These are phyloP conservation scores for Caenorhabditis parvicauda DNA, from an alignment of 2,888 invertebrate genomes.

Conservation along the genomic window DNA sequence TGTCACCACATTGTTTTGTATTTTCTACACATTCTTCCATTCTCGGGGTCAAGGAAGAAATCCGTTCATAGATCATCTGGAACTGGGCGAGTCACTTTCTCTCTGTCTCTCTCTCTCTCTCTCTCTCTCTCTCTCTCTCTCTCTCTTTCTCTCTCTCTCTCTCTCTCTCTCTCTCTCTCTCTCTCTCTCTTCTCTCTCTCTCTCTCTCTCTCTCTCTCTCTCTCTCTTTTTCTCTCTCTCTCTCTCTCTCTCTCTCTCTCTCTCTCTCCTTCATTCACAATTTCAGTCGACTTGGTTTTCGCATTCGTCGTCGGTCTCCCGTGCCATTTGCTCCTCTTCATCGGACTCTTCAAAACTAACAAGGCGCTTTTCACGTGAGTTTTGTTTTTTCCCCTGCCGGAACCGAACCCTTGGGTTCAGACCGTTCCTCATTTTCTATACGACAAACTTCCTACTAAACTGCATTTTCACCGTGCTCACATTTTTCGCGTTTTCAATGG, in stretches of 20 bases:
- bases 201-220: neutral
- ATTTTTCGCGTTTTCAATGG: conserved; percentile 33
- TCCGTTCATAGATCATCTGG: conserved; percentile 26
- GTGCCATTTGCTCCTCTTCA: conserved; percentile 38
- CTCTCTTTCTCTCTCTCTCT: conserved; percentile 16
- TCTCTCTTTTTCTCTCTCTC: neutral
- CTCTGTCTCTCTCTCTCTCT: neutral
- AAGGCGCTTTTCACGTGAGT: conserved; percentile 33
- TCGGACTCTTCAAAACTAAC: conserved; percentile 34
- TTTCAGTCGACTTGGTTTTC: conserved; percentile 43
- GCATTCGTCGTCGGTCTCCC: conserved; percentile 45
- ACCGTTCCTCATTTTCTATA: conserved; percentile 45
- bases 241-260: neutral
- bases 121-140: conserved; percentile 11
- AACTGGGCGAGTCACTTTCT: conserved; percentile 13
- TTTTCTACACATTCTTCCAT: conserved; percentile 23
- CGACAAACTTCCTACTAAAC: conserved; percentile 45
- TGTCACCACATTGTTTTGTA: conserved; percentile 23
- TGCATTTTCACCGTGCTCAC: conserved; percentile 40
- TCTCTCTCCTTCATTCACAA: neutral
- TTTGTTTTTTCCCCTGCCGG: neutral
- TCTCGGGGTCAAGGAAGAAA: conserved; percentile 23
- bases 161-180: conserved; percentile 6
- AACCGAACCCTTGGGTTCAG: conserved; percentile 11
- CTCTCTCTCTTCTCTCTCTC: neutral